These are phyloP conservation scores for Scelioninae gen. 1 DNA, from an alignment of 2,888 invertebrate species.

Conservation along the genomic window DNA sequence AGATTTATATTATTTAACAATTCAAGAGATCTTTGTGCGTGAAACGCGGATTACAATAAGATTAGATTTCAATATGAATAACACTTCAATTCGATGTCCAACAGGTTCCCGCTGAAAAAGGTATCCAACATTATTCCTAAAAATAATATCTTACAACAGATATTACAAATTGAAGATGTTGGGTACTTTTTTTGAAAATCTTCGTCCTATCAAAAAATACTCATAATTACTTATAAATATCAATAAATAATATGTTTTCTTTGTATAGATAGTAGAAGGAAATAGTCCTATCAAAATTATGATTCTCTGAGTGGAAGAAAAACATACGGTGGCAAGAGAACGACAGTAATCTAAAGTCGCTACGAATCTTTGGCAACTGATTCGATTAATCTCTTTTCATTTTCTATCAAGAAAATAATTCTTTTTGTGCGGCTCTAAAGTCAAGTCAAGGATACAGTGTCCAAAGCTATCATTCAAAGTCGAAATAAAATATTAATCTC, in stretches of 20 bases:
- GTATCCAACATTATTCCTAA: constrained; percentile 7
- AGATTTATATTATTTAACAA: constrained; percentile 36
- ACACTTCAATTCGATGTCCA: constrained; percentile 29
- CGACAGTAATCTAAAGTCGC: neutral
- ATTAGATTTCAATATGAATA: constrained; percentile 28
- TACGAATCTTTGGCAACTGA: constrained; percentile 53
- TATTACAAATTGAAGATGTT: neutral
- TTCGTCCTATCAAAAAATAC: constrained; percentile 22
- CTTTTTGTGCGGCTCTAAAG: neutral
- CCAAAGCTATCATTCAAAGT: no score
- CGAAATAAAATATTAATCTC: neutral
- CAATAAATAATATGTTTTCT: constrained; percentile 47
- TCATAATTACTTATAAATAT: constrained; percentile 35
- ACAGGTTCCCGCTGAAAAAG: constrained; percentile 7
- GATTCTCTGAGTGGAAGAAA: constrained; percentile 47
- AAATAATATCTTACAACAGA: neutral
- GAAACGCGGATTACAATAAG: constrained; percentile 11
- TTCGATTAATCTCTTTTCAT: constrained; percentile 1
- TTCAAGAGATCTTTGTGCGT: constrained; percentile 16
- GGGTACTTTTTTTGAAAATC: constrained; percentile 12
- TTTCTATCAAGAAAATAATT: neutral
- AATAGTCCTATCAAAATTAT: constrained; percentile 60
- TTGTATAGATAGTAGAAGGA: constrained; percentile 42
- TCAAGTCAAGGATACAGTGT: constrained; percentile 13
- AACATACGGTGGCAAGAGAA: constrained; percentile 44